Base-by-base conservation (phyloP, 1,140 invertebrate genomes). In the Rhopalosiphum padi region DNA sequence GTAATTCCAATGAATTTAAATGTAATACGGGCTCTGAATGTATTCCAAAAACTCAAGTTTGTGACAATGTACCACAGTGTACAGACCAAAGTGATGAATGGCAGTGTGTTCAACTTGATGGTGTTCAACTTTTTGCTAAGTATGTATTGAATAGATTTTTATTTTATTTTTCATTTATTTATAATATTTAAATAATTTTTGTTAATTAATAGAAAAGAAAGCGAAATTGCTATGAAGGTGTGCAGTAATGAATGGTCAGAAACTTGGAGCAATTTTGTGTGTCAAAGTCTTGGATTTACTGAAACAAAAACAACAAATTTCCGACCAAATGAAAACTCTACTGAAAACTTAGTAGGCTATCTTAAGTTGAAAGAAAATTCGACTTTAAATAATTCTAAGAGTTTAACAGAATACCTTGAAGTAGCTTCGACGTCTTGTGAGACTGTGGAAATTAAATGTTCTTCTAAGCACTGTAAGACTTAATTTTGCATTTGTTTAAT, bases 51-150 rank as follows among this genome's bases (percentile, higher is more conserved):
- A 94, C 95, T 5, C 95, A 96, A 94, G 94, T 96, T 9, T 97
- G 97, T 94, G 96, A 97, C 94, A 96, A 96, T 8, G 95, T 96
- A 46, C 95, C 95, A 68, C 95, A 97, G 82, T 97, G 97, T 94
- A 95, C 96, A 5, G 97, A 97, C 94, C 95, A 95, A 77, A 97
- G 96, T 5, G 97, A 97, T 94, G 97, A 97, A 95, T 97, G 96
- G 96, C 95, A 96, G 90, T 94, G 94, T 86, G 41, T 94, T 89
- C 85, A 77, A 48, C 55, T 89, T 8, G 85, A 93, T 35, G 85
- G 86, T 22, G 41, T 23, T 6, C 77, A 94, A 87, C 48, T 89
- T 53, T 85, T 87, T 18, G 91, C 60, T n/a, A 94, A 83, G 93
- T 53, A 55, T 48, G 53, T 93, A 55, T 85, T 5, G 15, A n/a